Percentiles rank a stretch among this genome's conserved stretches.
phyloP scores from a whole-genome alignment of 2,888 invertebrate genomes.

The Folsomia manolachei region DNA sequence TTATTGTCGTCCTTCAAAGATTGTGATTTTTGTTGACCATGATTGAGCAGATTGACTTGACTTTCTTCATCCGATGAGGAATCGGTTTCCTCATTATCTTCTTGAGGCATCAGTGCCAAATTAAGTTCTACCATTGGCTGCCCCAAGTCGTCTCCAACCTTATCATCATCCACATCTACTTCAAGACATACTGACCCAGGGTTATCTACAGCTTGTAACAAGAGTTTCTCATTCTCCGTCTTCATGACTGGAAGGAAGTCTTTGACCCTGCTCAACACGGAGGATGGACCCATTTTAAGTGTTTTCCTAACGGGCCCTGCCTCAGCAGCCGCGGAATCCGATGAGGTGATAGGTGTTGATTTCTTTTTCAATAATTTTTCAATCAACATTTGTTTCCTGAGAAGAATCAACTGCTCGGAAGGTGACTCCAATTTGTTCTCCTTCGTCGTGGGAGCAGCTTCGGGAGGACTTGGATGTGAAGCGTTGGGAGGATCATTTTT shows the following conservation, averaged over 20 bases:
- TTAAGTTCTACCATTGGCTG: constrained; percentile 3
- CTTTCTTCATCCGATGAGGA: background rate
- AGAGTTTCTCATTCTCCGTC: background rate
- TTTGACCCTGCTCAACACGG: background rate
- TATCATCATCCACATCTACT: background rate
- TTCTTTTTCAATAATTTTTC: constrained; percentile 12
- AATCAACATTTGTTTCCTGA: constrained; percentile 12
- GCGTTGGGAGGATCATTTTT: no score
- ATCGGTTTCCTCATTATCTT: background rate
- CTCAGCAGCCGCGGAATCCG: background rate
- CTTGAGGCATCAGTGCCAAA: background rate
- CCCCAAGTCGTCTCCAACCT: background rate
- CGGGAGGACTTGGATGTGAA: no score
- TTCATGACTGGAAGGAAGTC: constrained; percentile 9
- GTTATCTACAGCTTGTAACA: background rate
- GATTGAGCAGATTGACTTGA: no score
- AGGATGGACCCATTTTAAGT: constrained; percentile 1
- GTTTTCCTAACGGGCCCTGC: background rate
- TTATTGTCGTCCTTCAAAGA: no score
- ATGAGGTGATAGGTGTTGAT: background rate
- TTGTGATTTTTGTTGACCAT: no score
- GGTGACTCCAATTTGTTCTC: background rate
- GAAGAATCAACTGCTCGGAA: background rate
- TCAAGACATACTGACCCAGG: background rate
- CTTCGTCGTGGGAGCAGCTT: background rate